Percentiles rank a stretch among this genome's conserved stretches.
These are phyloP conservation scores for Fissipunctia ypsillon DNA, from an alignment of 2,888 invertebrate genomes.

Conservation along the genomic window DNA sequence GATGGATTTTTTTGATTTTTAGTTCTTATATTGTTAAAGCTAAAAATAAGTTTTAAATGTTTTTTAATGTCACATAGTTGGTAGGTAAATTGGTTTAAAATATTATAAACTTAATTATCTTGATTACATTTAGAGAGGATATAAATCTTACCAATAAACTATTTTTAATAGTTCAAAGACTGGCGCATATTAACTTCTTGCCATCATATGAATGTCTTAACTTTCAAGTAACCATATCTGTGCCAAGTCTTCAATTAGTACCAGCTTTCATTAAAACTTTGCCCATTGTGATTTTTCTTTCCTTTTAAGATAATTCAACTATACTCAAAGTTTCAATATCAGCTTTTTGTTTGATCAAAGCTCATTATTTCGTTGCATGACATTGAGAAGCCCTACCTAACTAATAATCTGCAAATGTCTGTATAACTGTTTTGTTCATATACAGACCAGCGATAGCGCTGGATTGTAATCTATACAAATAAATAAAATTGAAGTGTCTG, in stretches of 20 bases:
- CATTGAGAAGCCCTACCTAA: not conserved
- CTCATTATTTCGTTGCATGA: not conserved
- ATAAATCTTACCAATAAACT: not conserved
- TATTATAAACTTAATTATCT: not conserved
- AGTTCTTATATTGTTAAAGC: not conserved
- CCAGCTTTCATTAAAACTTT: conserved; percentile 45
- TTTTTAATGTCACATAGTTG: not conserved
- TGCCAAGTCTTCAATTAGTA: conserved; percentile 44
- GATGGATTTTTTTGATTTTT: too few relatives aligned
- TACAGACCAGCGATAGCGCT: too few relatives aligned
- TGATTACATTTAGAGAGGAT: not conserved
- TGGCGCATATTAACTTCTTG: not conserved
- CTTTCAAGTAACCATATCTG: conserved; percentile 19
- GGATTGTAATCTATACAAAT: too few relatives aligned
- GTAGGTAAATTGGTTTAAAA: not conserved
- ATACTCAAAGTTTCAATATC: not conserved
- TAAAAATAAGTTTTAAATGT: not conserved
- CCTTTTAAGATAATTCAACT: not conserved
- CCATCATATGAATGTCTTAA: conserved; percentile 23
- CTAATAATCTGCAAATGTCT: not conserved
- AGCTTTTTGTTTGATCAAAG: not conserved
- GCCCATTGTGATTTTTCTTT: not conserved
- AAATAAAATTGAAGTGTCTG: too few relatives aligned
- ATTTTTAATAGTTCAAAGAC: not conserved
- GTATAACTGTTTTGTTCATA: too few relatives aligned